Percentiles rank a stretch among this genome's conserved stretches.
Conservation (phyloP, 2,888 invertebrate species). For the Sesia bembeciformis region DNA sequence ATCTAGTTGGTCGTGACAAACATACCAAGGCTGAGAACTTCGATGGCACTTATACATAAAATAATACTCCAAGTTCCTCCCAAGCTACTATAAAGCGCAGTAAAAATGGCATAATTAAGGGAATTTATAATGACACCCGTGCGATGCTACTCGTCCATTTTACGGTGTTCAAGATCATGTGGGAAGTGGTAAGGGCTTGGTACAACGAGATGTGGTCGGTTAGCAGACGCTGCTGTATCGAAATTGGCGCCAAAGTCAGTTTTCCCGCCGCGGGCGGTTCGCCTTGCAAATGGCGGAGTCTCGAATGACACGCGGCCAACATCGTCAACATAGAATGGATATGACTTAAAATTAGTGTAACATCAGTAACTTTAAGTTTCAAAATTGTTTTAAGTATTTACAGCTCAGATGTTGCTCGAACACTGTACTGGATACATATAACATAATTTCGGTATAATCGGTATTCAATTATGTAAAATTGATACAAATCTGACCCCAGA, state of each 20-base stretch:
- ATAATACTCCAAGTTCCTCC: conserved; percentile 34
- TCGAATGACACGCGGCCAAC: conserved; percentile 60
- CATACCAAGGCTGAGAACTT: conserved; percentile 41
- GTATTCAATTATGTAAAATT: too few relatives aligned
- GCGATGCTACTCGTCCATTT: conserved; percentile 24
- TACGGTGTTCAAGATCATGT: conserved; percentile 18
- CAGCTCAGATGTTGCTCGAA: too few relatives aligned
- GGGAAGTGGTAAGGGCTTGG: not conserved
- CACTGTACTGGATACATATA: too few relatives aligned
- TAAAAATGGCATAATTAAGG: conserved; percentile 64
- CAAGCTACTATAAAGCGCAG: conserved; percentile 37
- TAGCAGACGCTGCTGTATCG: conserved; percentile 42
- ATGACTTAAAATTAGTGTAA: conserved; percentile 7
- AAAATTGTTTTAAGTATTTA: too few relatives aligned
- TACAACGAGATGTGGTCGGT: conserved; percentile 21
- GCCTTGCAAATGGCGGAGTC: conserved; percentile 69
- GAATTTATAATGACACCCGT: conserved; percentile 57
- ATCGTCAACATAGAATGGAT: conserved; percentile 39
- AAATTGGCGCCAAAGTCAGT: conserved; percentile 72
- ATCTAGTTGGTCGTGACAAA: not conserved
- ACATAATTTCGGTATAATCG: too few relatives aligned
- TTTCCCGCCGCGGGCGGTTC: conserved; percentile 66
- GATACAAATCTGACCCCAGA: too few relatives aligned
- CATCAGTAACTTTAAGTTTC: too few relatives aligned
- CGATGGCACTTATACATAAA: conserved; percentile 44